Conservation (phyloP, 1,140 invertebrate genomes). For the Meteorus sp. region DNA sequence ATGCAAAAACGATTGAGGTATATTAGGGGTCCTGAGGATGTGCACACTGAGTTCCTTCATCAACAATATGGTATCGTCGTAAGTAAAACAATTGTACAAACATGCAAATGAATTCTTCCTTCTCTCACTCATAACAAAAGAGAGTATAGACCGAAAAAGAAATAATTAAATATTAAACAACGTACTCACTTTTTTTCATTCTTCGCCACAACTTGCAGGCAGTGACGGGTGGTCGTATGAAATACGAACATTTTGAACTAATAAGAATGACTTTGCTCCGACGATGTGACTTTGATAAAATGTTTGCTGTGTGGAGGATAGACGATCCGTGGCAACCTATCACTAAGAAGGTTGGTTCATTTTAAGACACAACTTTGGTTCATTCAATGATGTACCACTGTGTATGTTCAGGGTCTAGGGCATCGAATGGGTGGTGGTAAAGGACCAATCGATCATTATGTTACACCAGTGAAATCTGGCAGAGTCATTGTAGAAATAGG, state of each 20-base stretch:
- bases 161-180: constrained; percentile 1
- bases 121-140: neutral
- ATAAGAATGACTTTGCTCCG: constrained; percentile 75
- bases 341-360: constrained; percentile 73
- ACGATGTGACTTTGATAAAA: constrained; percentile 75
- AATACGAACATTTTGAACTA: constrained; percentile 84
- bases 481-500: constrained; percentile 95
- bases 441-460: constrained; percentile 93
- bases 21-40: constrained; percentile 86
- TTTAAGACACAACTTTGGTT: constrained; percentile 10
- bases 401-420: constrained; percentile 69
- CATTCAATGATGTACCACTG: neutral
- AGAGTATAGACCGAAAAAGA: neutral
- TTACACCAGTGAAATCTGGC: constrained; percentile 87
- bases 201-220: no score
- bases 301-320: constrained; percentile 95
- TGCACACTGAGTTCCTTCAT: constrained; percentile 83
- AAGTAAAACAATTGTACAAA: constrained; percentile 44
- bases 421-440: constrained; percentile 95
- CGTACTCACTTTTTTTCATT: constrained; percentile 28
- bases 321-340: constrained; percentile 94
- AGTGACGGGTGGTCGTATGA: constrained; percentile 79
- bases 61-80: constrained; percentile 91
- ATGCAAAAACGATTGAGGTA: constrained; percentile 79
- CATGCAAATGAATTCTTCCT: neutral